Percentiles rank a stretch among this genome's conserved stretches.
phyloP scores from a whole-genome alignment of 1,140 invertebrate genomes.

The Diorhabda elongata region DNA sequence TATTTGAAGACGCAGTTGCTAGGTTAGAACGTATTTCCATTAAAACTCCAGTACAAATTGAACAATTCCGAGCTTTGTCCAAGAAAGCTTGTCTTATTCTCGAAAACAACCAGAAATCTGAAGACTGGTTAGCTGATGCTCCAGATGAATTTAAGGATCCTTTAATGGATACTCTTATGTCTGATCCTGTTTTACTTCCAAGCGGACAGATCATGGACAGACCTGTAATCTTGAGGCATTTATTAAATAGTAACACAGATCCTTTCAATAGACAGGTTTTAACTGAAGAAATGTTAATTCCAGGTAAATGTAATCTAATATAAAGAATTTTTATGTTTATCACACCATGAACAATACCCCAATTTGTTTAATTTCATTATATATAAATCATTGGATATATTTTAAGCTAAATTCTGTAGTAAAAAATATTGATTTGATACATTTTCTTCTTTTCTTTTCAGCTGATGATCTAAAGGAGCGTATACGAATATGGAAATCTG shows the following conservation, averaged over 20 bases:
- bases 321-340: not conserved
- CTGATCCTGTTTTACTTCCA: slow-evolving; percentile 89
- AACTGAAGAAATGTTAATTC: slow-evolving; percentile 79
- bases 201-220: slow-evolving; percentile 95
- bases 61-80: slow-evolving; percentile 76
- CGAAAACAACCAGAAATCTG: slow-evolving; percentile 77
- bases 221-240: slow-evolving; percentile 86
- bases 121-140: slow-evolving; percentile 91
- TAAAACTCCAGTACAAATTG: slow-evolving; percentile 77
- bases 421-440: no score
- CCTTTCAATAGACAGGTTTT: slow-evolving; percentile 94
- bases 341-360: not conserved
- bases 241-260: slow-evolving; percentile 94
- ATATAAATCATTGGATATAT: no score
- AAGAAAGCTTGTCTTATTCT: slow-evolving; percentile 73
- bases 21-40: slow-evolving; percentile 77
- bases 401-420: no score
- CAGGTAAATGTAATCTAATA: slow-evolving; percentile 54
- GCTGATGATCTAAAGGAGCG: slow-evolving; percentile 40
- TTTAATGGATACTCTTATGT: slow-evolving; percentile 96
- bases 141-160: slow-evolving; percentile 97
- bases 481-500: slow-evolving; percentile 41
- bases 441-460: slow-evolving; percentile 24
- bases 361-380: not conserved
- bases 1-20: slow-evolving; percentile 85